phyloP scores from a whole-genome alignment of 2,113 vertebrate genomes.

The Sardina pilchardus region DNA sequence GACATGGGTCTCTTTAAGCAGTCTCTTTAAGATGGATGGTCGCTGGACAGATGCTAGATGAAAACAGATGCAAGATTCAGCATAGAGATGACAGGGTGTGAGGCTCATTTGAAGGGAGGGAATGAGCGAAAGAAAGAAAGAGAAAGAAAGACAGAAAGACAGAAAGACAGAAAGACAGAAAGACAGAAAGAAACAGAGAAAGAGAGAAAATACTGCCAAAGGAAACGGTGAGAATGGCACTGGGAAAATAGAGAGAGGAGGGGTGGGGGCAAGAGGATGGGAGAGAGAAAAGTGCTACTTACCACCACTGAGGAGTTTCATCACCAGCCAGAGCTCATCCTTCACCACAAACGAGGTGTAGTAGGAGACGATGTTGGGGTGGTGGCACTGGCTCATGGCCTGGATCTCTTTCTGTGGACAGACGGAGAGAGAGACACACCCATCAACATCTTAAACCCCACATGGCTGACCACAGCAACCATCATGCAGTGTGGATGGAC shows the following conservation, averaged over 20 bases:
- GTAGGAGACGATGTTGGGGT: conserved; percentile 97
- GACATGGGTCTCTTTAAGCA: background rate
- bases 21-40: background rate
- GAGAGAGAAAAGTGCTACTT: conserved; percentile 64
- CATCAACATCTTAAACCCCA: background rate
- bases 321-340: conserved; percentile 98
- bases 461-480: background rate
- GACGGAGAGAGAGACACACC: background rate
- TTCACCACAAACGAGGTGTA: conserved; percentile 98
- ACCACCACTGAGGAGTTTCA: conserved; percentile 93
- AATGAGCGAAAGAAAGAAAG: background rate
- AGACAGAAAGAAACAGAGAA: background rate
- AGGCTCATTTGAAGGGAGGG: background rate
- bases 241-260: conserved; percentile 47
- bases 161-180: background rate
- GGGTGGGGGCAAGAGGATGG: background rate
- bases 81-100: background rate
- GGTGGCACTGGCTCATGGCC: conserved; percentile 97
- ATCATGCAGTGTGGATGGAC: background rate
- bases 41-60: background rate
- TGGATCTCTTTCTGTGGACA: conserved; percentile 45
- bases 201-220: too few relatives aligned
- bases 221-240: background rate
- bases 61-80: background rate
- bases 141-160: background rate